Percentiles rank a stretch among this genome's conserved stretches.
phyloP scores from a whole-genome alignment of 2,797 vertebrate species.

The Gadopsis bispinosus region DNA sequence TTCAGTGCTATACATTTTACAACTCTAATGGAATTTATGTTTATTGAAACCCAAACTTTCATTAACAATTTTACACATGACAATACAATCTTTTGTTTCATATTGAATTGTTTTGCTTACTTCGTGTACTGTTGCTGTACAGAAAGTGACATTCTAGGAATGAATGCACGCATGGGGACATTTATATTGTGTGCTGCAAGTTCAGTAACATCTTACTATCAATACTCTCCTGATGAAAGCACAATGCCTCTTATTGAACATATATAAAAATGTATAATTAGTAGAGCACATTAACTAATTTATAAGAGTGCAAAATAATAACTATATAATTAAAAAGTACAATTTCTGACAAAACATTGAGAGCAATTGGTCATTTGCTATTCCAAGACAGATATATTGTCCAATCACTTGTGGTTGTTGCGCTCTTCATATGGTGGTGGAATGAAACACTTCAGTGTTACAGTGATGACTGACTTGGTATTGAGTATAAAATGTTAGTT shows the following conservation, averaged over 20 bases:
- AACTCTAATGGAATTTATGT: no score
- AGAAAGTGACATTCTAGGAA: neutral
- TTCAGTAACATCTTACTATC: neutral
- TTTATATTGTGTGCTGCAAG: neutral
- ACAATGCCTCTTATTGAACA: no score
- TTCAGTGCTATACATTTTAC: neutral
- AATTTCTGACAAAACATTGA: neutral
- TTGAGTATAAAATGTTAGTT: neutral
- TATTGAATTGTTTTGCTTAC: neutral
- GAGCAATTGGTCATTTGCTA: neutral
- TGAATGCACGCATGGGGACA: neutral
- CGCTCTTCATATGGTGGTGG: neutral
- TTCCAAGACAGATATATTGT: neutral
- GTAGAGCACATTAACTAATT: neutral
- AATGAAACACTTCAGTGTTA: neutral
- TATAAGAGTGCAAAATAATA: neutral
- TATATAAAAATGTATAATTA: neutral
- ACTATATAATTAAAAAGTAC: neutral
- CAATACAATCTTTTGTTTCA: constrained; percentile 19
- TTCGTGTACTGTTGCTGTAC: neutral
- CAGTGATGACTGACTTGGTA: neutral
- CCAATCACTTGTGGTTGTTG: neutral
- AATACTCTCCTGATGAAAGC: neutral
- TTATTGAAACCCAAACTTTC: no score
- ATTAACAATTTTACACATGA: no score